Evolutionary conservation across 2,797 vertebrate species (phyloP).

Genomic region (Micropoecilia bifurca): DNA sequence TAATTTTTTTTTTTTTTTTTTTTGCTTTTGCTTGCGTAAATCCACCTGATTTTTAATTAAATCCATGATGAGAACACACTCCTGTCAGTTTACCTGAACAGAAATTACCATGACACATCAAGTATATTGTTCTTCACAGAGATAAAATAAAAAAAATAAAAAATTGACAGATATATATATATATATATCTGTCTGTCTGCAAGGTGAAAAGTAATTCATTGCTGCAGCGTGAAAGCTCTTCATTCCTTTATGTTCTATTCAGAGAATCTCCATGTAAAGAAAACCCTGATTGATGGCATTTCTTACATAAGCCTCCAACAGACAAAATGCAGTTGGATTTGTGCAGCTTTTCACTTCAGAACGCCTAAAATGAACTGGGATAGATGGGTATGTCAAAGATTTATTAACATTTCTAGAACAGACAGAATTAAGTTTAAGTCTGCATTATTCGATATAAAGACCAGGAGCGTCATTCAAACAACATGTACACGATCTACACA

Average conservation of each 20-base stretch:
- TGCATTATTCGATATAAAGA: constrained; percentile 68
- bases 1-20: neutral
- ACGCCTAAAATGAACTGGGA: neutral
- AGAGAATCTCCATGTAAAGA: neutral
- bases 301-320: neutral
- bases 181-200: constrained; percentile 14
- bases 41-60: constrained; percentile 9
- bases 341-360: neutral
- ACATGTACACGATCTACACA: constrained; percentile 58
- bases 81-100: neutral
- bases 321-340: constrained; percentile 1
- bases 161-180: too few species aligned
- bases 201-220: constrained; percentile 25
- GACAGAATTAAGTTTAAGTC: constrained; percentile 43
- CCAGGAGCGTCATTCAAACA: constrained; percentile 51
- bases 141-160: neutral
- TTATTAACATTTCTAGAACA: constrained; percentile 38
- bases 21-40: neutral
- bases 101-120: neutral
- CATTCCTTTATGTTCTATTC: constrained; percentile 4
- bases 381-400: neutral
- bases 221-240: constrained; percentile 6
- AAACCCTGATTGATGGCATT: constrained; percentile 13
- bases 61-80: neutral
- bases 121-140: neutral